Evolutionary conservation across 2,888 invertebrate species (phyloP), one percentile per base, ranked within the genome.

Genomic region (Scaptomyza parva): DNA sequence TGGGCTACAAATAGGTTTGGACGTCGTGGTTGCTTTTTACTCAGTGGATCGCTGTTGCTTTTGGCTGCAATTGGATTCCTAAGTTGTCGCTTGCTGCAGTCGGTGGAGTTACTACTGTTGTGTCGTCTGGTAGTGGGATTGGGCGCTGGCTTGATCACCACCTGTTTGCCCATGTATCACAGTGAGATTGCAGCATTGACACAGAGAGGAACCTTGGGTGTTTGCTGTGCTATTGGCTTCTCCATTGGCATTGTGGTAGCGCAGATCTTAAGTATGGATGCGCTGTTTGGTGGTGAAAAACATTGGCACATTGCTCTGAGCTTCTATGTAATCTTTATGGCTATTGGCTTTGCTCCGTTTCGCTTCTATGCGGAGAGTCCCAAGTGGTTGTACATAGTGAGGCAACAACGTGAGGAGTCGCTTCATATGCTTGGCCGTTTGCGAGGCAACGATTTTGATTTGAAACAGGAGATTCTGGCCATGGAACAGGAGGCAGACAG

Each of bases 101-200:
- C 96, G 0, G 94, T 97, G 33, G 97, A 96, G 91, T 92, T 97
- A 92, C 92, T 98, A 47, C 92, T 97, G 41, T 63, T 95, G 28
- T 97, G 96, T 3, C 93, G 97, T 84, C 91, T 97, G 70, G 78
- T 97, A 26, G 95, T 95, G 52, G 97, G 97, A 17, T 88, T 96
- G 40, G 93, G 95, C 70, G 94, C 94, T 85, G 97, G 98, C 70
- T 92, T 98, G 40, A 95, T 96, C 53, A 97, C 97, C 24, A 95
- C 96, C 70, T 94, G 96, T 62, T 94, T 97, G 74, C 97, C 98
- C 0, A 96, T 98, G 95, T 98, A 98, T 91, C 93, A 98, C 85
- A 95, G 95, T 1, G 98, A 98, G 92, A 92, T 98, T 69, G 95
- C 97, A 0, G 97, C 98, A 0, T 77, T 94, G 3, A 92, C 92